Evolutionary conservation across 2,113 vertebrate genomes (phyloP).

Genomic region (Phainopepla nitens): DNA sequence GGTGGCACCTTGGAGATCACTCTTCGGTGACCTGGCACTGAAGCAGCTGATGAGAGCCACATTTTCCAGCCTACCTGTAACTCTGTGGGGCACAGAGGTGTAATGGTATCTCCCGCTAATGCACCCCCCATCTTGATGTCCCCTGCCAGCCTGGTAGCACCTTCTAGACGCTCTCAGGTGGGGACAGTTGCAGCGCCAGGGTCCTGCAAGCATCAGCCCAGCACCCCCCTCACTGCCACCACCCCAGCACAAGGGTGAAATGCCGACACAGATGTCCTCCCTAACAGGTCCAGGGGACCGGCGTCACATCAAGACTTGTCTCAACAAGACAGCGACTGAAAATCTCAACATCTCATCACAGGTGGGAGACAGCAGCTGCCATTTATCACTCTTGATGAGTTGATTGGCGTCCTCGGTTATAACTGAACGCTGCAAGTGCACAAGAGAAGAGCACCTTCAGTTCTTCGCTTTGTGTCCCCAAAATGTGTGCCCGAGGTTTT

Average conservation of each 20-base stretch:
- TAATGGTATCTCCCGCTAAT: not conserved
- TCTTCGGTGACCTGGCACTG: not conserved
- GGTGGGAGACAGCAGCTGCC: not conserved
- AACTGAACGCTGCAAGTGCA: not conserved
- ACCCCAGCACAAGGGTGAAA: not conserved
- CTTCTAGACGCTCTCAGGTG: not conserved
- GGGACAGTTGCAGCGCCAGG: not conserved
- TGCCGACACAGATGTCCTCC: no score
- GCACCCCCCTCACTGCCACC: rapidly evolving
- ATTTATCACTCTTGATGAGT: not conserved
- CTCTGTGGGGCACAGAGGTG: not conserved
- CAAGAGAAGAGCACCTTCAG: not conserved
- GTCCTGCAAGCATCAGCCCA: not conserved
- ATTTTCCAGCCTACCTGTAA: not conserved
- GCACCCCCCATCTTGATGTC: rapidly evolving
- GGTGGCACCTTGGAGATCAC: not conserved
- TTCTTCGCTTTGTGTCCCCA: not conserved
- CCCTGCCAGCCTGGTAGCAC: not conserved
- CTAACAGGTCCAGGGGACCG: rapidly evolving
- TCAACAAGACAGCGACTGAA: rapidly evolving
- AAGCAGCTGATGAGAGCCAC: not conserved
- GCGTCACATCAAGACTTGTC: not conserved
- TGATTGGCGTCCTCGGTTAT: not conserved
- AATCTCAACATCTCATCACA: not conserved
- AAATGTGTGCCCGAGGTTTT: not conserved